Conservation (phyloP, 2,797 vertebrate genomes). For the Peromyscus melanophrys region DNA sequence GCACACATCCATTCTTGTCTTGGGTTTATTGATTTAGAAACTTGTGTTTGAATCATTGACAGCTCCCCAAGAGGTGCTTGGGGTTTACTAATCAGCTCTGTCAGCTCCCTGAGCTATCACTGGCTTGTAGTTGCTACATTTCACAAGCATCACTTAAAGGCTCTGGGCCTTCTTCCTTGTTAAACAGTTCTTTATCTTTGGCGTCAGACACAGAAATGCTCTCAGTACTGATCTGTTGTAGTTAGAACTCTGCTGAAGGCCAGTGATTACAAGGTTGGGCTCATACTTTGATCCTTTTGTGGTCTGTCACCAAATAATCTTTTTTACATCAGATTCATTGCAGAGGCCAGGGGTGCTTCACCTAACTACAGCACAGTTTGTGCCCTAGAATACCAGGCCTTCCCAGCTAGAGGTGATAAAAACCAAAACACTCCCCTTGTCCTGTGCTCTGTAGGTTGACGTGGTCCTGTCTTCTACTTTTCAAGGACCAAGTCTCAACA, state of each 20-base stretch:
- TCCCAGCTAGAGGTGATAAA: background rate
- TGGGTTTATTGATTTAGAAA: conserved; percentile 42
- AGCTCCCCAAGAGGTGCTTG: background rate
- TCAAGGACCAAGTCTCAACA: background rate
- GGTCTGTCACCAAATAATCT: background rate
- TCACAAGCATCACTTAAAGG: too few species aligned
- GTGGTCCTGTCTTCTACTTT: background rate
- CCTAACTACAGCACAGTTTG: background rate
- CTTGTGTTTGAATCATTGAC: conserved; percentile 20
- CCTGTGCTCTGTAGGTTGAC: background rate
- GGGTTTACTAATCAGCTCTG: background rate
- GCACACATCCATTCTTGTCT: background rate
- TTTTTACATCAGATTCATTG: background rate
- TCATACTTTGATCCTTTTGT: background rate
- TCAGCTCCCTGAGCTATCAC: background rate
- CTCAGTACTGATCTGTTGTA: background rate
- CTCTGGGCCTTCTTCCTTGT: background rate
- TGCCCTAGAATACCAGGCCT: background rate
- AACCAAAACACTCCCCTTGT: background rate
- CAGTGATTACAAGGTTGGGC: background rate
- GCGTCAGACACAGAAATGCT: background rate
- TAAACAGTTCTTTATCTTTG: background rate
- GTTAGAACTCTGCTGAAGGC: background rate
- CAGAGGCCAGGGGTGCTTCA: background rate
- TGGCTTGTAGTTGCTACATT: background rate